Evolutionary conservation across 1,140 invertebrate species (phyloP).

Genomic region (Heliothis virescens): DNA sequence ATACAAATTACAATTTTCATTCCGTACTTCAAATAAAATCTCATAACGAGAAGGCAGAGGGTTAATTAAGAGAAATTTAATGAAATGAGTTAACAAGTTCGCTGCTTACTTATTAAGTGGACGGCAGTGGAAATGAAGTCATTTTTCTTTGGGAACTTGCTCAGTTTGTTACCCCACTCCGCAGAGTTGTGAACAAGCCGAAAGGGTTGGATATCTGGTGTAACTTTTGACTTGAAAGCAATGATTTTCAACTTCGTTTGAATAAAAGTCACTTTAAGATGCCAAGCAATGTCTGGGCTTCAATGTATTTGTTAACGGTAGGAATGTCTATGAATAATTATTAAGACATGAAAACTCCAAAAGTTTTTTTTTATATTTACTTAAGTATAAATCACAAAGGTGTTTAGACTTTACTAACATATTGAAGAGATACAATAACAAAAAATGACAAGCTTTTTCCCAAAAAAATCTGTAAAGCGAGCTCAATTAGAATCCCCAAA

Average conservation of each 20-base stretch:
- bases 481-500: background rate
- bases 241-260: too few species aligned
- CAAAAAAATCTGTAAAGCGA: background rate
- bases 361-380: too few species aligned
- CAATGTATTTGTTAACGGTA: too few species aligned
- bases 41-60: background rate
- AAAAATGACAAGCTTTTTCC: background rate
- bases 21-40: conserved; percentile 3
- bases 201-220: too few species aligned
- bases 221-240: too few species aligned
- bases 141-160: conserved; percentile 9
- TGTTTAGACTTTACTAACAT: background rate
- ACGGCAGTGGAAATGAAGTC: conserved; percentile 21
- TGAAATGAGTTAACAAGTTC: conserved; percentile 23
- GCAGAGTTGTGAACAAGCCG: too few species aligned
- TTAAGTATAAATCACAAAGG: too few species aligned
- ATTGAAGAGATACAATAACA: background rate
- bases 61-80: conserved; percentile 40
- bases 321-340: too few species aligned
- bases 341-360: too few species aligned
- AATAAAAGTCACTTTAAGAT: too few species aligned
- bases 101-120: conserved; percentile 19
- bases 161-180: background rate
- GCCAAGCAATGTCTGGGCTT: too few species aligned
- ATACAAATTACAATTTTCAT: background rate